Percentiles rank a stretch among this genome's conserved stretches.
phyloP scores from a whole-genome alignment of 1,140 invertebrate species.

The Sitodiplosis mosellana region DNA sequence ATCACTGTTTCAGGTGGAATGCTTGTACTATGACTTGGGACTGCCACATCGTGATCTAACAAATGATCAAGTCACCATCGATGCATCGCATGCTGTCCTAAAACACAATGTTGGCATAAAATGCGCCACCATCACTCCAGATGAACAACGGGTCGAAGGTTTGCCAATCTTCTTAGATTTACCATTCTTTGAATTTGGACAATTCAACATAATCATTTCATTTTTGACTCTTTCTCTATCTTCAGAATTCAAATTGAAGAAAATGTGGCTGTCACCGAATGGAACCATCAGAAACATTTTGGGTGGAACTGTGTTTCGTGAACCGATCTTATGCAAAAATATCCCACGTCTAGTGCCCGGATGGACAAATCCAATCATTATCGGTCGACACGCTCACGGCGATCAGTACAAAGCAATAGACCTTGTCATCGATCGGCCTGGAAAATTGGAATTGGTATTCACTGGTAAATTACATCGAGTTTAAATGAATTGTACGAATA shows the following conservation, averaged over 20 bases:
- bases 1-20: slow-evolving; percentile 37
- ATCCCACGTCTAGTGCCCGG: slow-evolving; percentile 75
- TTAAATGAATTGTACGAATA: too few species aligned
- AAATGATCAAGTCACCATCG: slow-evolving; percentile 73
- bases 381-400: slow-evolving; percentile 77
- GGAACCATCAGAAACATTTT: slow-evolving; percentile 83
- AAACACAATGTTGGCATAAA: slow-evolving; percentile 87
- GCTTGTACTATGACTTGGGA: slow-evolving; percentile 69
- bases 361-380: slow-evolving; percentile 64
- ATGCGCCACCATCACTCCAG: slow-evolving; percentile 81
- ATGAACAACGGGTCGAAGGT: slow-evolving; percentile 77
- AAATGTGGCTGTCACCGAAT: slow-evolving; percentile 86
- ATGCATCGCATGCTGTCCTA: slow-evolving; percentile 67
- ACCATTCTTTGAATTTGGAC: background rate
- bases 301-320: slow-evolving; percentile 77
- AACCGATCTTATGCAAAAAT: slow-evolving; percentile 75
- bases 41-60: slow-evolving; percentile 70
- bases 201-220: too few species aligned
- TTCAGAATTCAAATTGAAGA: slow-evolving; percentile 75
- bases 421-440: slow-evolving; percentile 49
- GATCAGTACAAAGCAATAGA: slow-evolving; percentile 86
- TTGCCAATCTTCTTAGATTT: background rate
- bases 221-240: background rate
- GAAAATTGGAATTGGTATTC: slow-evolving; percentile 30
- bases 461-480: background rate